Conservation (phyloP, 2,797 vertebrate genomes). For the Chaenodraco wilsoni region DNA sequence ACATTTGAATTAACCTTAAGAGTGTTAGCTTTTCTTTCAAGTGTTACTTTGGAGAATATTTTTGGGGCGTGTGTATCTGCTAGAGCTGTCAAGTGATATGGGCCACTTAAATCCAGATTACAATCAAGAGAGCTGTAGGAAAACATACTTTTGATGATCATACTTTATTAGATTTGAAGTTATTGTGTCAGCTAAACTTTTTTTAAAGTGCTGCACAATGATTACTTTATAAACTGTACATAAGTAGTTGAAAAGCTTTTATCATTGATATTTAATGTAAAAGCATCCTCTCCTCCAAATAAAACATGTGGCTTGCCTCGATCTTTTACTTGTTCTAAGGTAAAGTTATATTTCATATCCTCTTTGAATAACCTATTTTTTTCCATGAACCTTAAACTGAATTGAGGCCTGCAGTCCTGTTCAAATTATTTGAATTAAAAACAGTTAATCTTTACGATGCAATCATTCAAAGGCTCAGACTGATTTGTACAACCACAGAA, state of each 20-base stretch:
- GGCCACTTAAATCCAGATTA: not conserved
- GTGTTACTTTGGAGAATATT: not conserved
- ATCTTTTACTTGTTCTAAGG: not conserved
- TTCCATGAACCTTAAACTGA: constrained; percentile 10
- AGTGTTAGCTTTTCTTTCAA: constrained; percentile 35
- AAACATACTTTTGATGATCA: no score
- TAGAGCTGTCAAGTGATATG: constrained; percentile 61
- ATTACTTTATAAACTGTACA: not conserved
- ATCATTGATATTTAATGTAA: not conserved
- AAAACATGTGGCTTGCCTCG: not conserved
- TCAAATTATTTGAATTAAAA: constrained; percentile 23
- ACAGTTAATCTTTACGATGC: constrained; percentile 26
- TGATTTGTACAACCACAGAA: constrained; percentile 14
- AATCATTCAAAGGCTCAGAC: constrained; percentile 19
- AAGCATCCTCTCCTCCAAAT: not conserved
- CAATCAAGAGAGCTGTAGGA: not conserved
- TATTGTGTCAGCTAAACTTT: not conserved
- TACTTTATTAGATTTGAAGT: not conserved
- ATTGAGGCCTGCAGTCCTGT: not conserved
- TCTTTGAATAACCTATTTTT: not conserved
- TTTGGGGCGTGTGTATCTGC: constrained; percentile 78
- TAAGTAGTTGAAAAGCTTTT: not conserved
- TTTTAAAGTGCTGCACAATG: not conserved
- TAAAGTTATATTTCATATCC: constrained; percentile 7
- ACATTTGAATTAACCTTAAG: constrained; percentile 56